Evolutionary conservation across 2,113 vertebrate genomes (phyloP).

Genomic region (Pseudopipra pipra): DNA sequence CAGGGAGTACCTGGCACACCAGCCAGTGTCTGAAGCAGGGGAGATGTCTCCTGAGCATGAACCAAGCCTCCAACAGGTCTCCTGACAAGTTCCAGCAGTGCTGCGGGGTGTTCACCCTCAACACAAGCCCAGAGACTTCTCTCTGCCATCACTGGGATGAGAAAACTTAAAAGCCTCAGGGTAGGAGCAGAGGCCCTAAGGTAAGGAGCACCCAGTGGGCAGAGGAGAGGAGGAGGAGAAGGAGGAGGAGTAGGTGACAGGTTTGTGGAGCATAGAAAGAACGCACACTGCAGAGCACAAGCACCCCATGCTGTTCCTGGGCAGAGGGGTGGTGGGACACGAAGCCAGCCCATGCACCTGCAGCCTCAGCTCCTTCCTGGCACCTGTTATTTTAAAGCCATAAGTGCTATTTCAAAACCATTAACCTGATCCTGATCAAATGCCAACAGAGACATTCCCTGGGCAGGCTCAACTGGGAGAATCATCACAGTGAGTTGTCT

Average conservation of each 20-base stretch:
- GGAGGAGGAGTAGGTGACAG: not conserved
- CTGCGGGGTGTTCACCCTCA: not conserved
- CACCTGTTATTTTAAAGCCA: not conserved
- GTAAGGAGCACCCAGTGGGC: not conserved
- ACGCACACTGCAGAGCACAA: not conserved
- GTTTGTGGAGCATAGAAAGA: not conserved
- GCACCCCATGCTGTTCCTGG: not conserved
- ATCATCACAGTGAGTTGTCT: not conserved
- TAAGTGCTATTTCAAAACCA: not conserved
- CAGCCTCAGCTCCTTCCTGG: not conserved
- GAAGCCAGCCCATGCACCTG: not conserved
- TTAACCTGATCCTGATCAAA: not conserved
- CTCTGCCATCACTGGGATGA: not conserved
- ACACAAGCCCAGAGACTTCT: not conserved
- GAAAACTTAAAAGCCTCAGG: not conserved
- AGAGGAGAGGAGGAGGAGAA: not conserved
- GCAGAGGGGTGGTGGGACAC: not conserved
- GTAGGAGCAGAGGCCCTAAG: not conserved
- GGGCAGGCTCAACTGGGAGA: not conserved
- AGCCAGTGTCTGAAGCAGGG: not conserved
- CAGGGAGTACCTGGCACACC: not conserved
- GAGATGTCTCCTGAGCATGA: not conserved
- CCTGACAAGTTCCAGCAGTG: not conserved
- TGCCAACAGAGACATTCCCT: not conserved
- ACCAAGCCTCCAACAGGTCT: not conserved